Base-by-base conservation (phyloP, 2,797 vertebrate species). In the Gobio occitaniae region DNA sequence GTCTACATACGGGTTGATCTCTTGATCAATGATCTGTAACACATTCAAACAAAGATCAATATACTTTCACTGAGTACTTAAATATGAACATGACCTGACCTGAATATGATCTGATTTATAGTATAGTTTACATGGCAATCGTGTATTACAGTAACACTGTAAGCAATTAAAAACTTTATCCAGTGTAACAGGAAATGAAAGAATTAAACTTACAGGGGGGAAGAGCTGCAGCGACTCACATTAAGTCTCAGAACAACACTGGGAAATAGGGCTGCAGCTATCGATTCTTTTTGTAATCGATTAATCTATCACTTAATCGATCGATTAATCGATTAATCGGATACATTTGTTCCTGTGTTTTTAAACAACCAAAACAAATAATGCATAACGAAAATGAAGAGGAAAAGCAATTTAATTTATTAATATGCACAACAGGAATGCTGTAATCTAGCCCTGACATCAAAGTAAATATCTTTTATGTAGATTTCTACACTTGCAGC, bases 1-100 rank as follows among this genome's bases (percentile, higher is more conserved):
- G 84, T 97, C 94, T 82, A 97, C 96, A 83, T 95, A 90, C 1
- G 95, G 95, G 90, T 97, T 97, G 87, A 97, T 97, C 84, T 97
- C 95, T 88, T 95, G 94, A 87, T 97, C 94, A 12, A 96, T 97
- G 85, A 97, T 95, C 96, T 97, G 89, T 2, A 91, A 89, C 70
- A 72, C 11, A 92, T 54, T 71, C 38, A 70, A 86, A 78, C 13
- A 88, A n/a, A 80, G 38, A 79, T 21, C 3, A 47, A 2, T 17
- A 36, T 13, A 9, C 54, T n/a, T 71, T 4, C 19, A n/a, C 19
- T 6, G 25, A 83, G 15, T 78, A 11, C 78, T n/a, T 9, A 29
- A 52, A 52, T 19, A 10, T 19, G 3, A 76, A 76, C 15, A 19
- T 36, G 19, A 16, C 0, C 25, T 52, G 38, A 3, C 10, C 11